phyloP scores from a whole-genome alignment of 1,140 invertebrate species.

The Pogonus chalceus region DNA sequence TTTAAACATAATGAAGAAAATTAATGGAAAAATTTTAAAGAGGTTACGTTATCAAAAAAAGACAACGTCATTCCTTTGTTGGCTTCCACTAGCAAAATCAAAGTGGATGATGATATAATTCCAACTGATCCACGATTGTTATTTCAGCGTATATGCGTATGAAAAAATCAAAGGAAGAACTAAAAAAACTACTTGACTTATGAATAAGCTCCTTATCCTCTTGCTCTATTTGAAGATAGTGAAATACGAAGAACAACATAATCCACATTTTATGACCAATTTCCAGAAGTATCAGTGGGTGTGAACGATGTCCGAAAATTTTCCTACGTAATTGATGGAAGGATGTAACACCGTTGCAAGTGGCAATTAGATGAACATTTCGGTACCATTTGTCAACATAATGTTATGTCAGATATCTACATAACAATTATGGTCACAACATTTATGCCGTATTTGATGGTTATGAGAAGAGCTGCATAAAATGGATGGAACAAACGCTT shows the following conservation, averaged over 20 bases:
- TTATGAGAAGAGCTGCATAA: slow-evolving; percentile 23
- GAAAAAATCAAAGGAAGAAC: slow-evolving; percentile 23
- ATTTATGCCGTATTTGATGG: slow-evolving; percentile 26
- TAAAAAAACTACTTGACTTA: slow-evolving; percentile 23
- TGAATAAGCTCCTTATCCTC: slow-evolving; percentile 23
- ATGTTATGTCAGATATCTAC: slow-evolving; percentile 25
- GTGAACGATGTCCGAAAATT: too few species aligned
- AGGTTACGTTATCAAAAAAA: too few species aligned
- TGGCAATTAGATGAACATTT: too few species aligned
- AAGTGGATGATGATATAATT: too few species aligned
- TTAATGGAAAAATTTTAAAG: too few species aligned
- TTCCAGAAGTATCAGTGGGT: slow-evolving; percentile 23
- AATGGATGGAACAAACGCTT: too few species aligned
- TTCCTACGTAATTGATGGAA: too few species aligned
- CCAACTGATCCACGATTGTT: slow-evolving; percentile 21
- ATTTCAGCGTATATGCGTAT: slow-evolving; percentile 23
- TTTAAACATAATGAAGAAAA: slow-evolving; percentile 20
- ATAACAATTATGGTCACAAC: slow-evolving; percentile 25
- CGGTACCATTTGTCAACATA: too few species aligned
- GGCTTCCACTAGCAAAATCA: too few species aligned
- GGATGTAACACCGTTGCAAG: too few species aligned
- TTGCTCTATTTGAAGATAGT: slow-evolving; percentile 24
- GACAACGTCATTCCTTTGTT: slow-evolving; percentile 19
- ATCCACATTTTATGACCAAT: slow-evolving; percentile 26
- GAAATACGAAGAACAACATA: too few species aligned